A percentile compares a stretch with the other conserved stretches of the same genome.
These are phyloP conservation scores for Silvanus unidentatus DNA, from an alignment of 2,888 invertebrate species.

Conservation along the genomic window DNA sequence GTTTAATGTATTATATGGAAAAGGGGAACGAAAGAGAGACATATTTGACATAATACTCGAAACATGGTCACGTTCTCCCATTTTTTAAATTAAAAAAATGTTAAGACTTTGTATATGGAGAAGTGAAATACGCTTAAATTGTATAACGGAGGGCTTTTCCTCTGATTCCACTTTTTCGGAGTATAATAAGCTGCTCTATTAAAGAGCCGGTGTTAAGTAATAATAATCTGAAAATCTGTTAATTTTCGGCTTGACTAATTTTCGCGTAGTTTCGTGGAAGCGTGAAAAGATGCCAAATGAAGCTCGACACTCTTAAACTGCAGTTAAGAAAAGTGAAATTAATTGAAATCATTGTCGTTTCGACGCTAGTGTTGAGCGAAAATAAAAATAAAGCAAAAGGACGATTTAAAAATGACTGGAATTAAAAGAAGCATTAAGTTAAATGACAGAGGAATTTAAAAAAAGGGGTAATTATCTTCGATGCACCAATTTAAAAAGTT, in stretches of 20 bases:
- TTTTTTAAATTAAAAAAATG: too few relatives aligned
- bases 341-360: conserved; percentile 21
- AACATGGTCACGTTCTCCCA: too few relatives aligned
- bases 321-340: conserved; percentile 18
- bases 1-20: too few relatives aligned
- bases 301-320: conserved; percentile 16
- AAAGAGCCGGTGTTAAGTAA: not conserved
- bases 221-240: conserved; percentile 1
- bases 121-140: too few relatives aligned
- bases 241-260: conserved; percentile 3
- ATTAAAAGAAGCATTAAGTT: conserved; percentile 18
- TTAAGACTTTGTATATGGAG: too few relatives aligned
- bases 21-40: too few relatives aligned
- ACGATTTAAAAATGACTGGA: not conserved
- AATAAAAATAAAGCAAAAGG: conserved; percentile 18
- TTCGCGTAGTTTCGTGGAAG: not conserved
- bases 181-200: too few relatives aligned
- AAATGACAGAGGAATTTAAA: conserved; percentile 20
- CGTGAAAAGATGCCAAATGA: conserved; percentile 17
- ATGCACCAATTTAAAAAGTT: conserved; percentile 16
- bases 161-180: too few relatives aligned
- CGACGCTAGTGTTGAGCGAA: conserved; percentile 22
- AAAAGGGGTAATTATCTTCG: conserved; percentile 24
- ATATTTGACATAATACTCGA: too few relatives aligned
- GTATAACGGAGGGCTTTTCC: too few relatives aligned